Evolutionary conservation across 1,140 invertebrate genomes (phyloP).

Genomic region (Drosophila kurseongensis): DNA sequence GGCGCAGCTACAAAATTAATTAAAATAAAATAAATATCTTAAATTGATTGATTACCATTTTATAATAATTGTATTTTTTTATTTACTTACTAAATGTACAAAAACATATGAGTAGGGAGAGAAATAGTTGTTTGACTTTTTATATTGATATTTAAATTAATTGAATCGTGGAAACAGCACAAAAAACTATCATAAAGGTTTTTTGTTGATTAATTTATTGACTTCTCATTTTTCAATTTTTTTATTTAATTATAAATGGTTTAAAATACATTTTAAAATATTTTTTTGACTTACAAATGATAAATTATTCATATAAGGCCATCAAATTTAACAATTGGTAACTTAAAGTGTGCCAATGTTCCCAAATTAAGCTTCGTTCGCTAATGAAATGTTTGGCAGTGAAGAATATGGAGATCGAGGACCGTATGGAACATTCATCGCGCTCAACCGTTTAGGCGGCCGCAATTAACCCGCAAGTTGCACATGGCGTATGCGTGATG

Average conservation of each 20-base stretch:
- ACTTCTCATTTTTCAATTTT: background rate
- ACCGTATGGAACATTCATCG: conserved; percentile 14
- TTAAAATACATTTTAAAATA: background rate
- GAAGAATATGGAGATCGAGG: conserved; percentile 1
- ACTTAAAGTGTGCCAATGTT: background rate
- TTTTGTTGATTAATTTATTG: background rate
- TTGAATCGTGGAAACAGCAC: background rate
- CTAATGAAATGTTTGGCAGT: conserved; percentile 33
- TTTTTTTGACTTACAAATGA: background rate
- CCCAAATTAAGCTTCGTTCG: background rate
- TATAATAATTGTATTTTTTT: too few relatives aligned
- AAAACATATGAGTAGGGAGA: too few relatives aligned
- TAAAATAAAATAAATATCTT: background rate
- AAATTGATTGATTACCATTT: background rate
- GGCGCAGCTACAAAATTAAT: background rate
- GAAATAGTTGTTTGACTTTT: conserved; percentile 1
- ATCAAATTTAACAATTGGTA: background rate
- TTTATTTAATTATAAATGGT: background rate
- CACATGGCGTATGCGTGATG: conserved; percentile 40
- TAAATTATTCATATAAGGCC: too few relatives aligned
- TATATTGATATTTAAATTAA: background rate
- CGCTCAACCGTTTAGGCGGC: conserved; percentile 29
- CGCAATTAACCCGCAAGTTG: conserved; percentile 39
- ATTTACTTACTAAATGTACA: background rate
- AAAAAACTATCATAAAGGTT: background rate